A percentile compares a stretch with the other conserved stretches of the same genome.
phyloP scores from a whole-genome alignment of 2,888 invertebrate genomes.

The Rhaphigaster nebulosa region DNA sequence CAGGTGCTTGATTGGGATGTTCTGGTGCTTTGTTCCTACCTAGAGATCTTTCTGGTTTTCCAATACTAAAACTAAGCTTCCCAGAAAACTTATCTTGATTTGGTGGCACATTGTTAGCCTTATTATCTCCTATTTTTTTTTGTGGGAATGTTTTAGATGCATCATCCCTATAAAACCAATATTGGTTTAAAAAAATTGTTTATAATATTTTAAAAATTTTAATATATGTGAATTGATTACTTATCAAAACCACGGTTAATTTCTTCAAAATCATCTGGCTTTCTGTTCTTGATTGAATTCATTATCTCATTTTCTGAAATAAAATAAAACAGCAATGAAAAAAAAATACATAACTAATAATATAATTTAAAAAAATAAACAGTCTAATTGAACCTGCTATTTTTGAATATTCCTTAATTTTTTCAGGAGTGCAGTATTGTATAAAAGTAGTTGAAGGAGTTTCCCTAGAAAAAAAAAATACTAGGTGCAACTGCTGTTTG shows the following conservation, averaged over 20 bases:
- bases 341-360: neutral
- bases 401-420: slow-evolving; percentile 59
- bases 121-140: neutral
- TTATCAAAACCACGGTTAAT: neutral
- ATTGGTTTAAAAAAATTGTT: neutral
- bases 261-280: neutral
- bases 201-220: neutral
- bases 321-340: neutral
- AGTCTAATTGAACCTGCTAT: slow-evolving; percentile 52
- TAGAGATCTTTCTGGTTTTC: slow-evolving; percentile 58
- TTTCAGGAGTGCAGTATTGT: slow-evolving; percentile 61
- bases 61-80: slow-evolving; percentile 59
- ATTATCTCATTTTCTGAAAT: slow-evolving; percentile 40
- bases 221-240: neutral
- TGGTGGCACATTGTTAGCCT: neutral
- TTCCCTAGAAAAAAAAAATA: slow-evolving; percentile 69
- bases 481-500: neutral
- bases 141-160: neutral
- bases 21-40: slow-evolving; percentile 50
- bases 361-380: neutral
- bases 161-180: neutral
- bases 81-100: slow-evolving; percentile 9
- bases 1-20: neutral
- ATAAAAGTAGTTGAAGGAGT: slow-evolving; percentile 67
- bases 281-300: slow-evolving; percentile 31